Percentiles rank a stretch among this genome's conserved stretches.
Conservation (phyloP, 2,888 invertebrate genomes). For the Drosophila buzzatii region DNA sequence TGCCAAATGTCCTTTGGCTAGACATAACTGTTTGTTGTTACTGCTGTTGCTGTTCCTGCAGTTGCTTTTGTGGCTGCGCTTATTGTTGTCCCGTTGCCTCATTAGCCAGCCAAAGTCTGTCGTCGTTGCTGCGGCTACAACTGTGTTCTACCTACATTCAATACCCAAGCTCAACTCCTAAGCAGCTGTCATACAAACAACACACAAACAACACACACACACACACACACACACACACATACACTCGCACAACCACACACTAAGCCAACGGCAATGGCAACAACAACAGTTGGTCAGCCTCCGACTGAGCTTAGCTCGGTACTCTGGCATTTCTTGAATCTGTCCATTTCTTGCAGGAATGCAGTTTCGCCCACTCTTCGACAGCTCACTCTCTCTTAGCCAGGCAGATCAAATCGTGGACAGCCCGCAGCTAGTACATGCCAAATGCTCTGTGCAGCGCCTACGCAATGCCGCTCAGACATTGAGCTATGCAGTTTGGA, state of each 20-base stretch:
- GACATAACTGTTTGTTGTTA: conserved; percentile 4
- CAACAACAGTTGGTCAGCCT: conserved; percentile 3
- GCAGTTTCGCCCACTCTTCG: conserved; percentile 4
- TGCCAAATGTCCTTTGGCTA: conserved; percentile 46
- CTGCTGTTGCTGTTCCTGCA: conserved; percentile 12
- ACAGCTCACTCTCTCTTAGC: conserved; percentile 8
- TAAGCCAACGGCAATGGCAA: neutral
- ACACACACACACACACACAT: neutral
- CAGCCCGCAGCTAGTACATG: conserved; percentile 17
- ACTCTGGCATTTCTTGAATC: conserved; percentile 24
- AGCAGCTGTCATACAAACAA: conserved; percentile 15
- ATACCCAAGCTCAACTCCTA: conserved; percentile 30
- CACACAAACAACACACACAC: neutral
- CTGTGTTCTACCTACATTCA: conserved; percentile 35
- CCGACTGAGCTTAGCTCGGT: conserved; percentile 11
- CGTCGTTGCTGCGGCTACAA: conserved; percentile 33
- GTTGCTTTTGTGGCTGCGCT: conserved; percentile 40
- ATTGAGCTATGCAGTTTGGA: neutral
- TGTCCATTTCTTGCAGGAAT: conserved; percentile 31
- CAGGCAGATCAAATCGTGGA: neutral
- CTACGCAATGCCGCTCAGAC: neutral
- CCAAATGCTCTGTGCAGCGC: neutral
- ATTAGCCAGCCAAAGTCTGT: conserved; percentile 46
- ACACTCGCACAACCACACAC: neutral
- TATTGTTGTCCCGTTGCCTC: conserved; percentile 49